Evolutionary conservation across 2,888 invertebrate species (phyloP), one percentile per base, ranked within the genome.

Genomic region (Aleiodes testaceus): DNA sequence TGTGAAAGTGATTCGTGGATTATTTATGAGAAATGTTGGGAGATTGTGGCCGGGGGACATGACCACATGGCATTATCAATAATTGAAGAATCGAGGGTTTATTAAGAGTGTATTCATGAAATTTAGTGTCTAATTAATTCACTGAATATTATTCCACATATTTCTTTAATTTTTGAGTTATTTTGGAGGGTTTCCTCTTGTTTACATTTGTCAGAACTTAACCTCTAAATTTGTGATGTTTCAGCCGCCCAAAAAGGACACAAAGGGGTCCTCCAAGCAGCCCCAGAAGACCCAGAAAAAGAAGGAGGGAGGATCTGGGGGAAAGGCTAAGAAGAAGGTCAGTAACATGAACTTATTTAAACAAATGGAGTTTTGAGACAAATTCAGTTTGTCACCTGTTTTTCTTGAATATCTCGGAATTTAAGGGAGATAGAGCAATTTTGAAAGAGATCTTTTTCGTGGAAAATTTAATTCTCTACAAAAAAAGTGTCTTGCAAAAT

Each of bases 261-360:
- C 96, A 16, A 97, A 97, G 89, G 91, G 94, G 84, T 93, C 94
- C 88, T 93, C 95, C 74, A 97, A 97, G 88, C 95, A 96, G 90
- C 96, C 97, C 76, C 96, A 96, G 85, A 97, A 96, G 88, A 95
- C 96, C 78, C 95, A 95, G 83, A 97, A 97, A 89, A 97, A 97
- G 91, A 97, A 97, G 89, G 97, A 97, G 88, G 97, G 97, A 87
- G 95, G 95, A 85, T 94, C 95, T 79, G 97, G 97, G 82, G 97
- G 97, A 80, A 97, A 97, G 90, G 97, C 97, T 85, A 97, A 97
- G 88, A 97, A 97, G 95, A 97, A 97, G 96, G 94, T 93, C 82
- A 63, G 79, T 78, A 65, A 36, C 6, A 1, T 47, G 66, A 16
- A 50, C 61, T 50, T n/a, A 63, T 61, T 52, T 5, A n/a, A n/a